A percentile compares a stretch with the other conserved stretches of the same genome.
Evolutionary conservation across 2,888 invertebrate genomes (phyloP).

Genomic region (Synanthedon myopaeformis): DNA sequence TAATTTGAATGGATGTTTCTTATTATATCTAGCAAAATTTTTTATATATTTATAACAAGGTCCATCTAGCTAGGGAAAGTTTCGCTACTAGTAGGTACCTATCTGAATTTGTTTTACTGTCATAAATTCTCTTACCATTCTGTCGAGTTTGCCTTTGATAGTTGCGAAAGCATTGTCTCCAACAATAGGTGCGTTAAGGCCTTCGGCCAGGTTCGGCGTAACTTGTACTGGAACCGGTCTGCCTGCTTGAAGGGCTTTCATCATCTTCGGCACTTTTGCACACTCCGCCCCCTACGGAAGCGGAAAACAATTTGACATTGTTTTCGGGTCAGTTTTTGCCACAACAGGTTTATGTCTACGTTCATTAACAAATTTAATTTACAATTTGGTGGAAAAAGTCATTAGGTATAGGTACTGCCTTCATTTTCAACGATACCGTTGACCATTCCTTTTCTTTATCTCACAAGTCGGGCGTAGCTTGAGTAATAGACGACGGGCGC

Average conservation of each 20-base stretch:
- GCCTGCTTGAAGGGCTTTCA: constrained; percentile 75
- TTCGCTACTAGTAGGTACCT: no score
- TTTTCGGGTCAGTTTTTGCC: not conserved
- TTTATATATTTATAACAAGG: no score
- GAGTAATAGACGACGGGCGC: no score
- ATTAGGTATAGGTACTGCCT: no score
- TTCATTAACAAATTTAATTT: not conserved
- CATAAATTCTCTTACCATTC: constrained; percentile 58
- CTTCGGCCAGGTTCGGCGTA: constrained; percentile 78
- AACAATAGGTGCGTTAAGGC: constrained; percentile 76
- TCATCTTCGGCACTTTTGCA: constrained; percentile 82
- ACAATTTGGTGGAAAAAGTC: not conserved
- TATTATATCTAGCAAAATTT: no score
- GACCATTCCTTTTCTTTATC: no score
- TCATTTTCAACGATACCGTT: no score
- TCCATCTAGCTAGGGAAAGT: no score
- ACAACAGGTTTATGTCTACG: not conserved
- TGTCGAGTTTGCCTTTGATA: constrained; percentile 76
- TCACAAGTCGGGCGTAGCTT: no score
- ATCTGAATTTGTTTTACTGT: no score
- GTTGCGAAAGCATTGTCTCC: constrained; percentile 81
- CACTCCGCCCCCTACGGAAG: constrained; percentile 80
- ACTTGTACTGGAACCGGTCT: constrained; percentile 70
- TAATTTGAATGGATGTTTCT: no score
- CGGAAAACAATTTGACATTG: no score